Evolutionary conservation across 1,140 invertebrate species (phyloP), one percentile per base, ranked within the genome.

Genomic region (Linepithema humile): DNA sequence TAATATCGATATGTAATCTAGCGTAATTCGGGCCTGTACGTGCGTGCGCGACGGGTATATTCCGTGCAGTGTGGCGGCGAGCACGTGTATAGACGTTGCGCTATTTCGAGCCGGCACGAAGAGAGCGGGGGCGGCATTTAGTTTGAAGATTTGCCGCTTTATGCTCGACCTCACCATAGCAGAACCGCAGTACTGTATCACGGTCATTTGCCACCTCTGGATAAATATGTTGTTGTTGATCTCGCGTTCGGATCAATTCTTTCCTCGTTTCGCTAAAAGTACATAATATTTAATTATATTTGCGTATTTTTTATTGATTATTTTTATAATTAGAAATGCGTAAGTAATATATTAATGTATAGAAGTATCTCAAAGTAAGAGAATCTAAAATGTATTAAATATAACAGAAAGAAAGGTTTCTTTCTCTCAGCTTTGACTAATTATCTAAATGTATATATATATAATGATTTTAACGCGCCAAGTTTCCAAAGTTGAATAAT

Each of bases 41-140:
- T 53, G 35, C 53, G 50, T 78, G 48, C 74, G 29, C 48, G 62
- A 45, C 17, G 85, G 43, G 23, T 86, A 80, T 80, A 88, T 88
- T 87, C 67, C 62, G 23, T 74, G 82, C 73, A 78, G 74, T 86
- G 69, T 29, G 65, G 50, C 40, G 82, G 72, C 55, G 84, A 87
- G 91, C 88, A 91, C 91, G 91, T 91, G 91, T 89, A 88, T 89
- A 85, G 87, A 89, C 88, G 86, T 88, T 88, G 88, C 84, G 90
- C 91, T 93, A 93, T 93, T 93, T 94, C 90, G 82, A 88, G 88
- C 86, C n/a, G 40, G 40, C 73, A 32, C 77, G 78, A 83, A 59
- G 85, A 75, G 83, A 87, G 91, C 90, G 93, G 91, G 93, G 93
- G 93, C 92, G 93, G 90, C 82, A 73, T 87, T 91, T 86, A 77